These are phyloP conservation scores for Eumaeus atala DNA, from an alignment of 1,140 invertebrate species.

Conservation along the genomic window DNA sequence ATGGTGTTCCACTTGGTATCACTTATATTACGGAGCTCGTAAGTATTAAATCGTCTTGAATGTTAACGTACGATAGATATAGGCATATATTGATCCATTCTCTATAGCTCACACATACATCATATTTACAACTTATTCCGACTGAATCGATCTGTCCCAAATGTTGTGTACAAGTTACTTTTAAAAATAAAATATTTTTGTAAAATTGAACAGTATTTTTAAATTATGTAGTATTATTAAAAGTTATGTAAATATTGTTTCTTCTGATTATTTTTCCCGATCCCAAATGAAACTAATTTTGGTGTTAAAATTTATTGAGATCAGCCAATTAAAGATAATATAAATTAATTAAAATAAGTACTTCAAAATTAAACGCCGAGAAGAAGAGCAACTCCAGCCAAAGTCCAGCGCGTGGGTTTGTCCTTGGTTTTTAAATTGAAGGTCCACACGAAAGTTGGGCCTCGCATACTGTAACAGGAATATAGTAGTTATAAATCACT, in stretches of 20 bases:
- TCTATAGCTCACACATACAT: no score
- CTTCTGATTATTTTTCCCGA: no score
- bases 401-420: conserved; percentile 91
- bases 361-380: conserved; percentile 78
- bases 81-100: no score
- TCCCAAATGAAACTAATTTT: no score
- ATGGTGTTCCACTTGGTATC: no score
- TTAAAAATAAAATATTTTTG: conserved; percentile 10
- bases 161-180: conserved; percentile 3
- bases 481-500: no score
- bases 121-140: conserved; percentile 3
- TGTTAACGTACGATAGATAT: no score
- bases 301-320: no score
- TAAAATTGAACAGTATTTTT: conserved; percentile 1
- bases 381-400: conserved; percentile 93
- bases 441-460: conserved; percentile 96
- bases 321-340: not conserved
- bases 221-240: no score
- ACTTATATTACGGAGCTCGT: no score
- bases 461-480: conserved; percentile 78
- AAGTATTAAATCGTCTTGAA: no score
- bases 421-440: conserved; percentile 95
- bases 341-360: conserved; percentile 9
- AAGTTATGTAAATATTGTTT: no score
- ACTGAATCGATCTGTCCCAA: conserved; percentile 6